Conservation (phyloP, 2,113 vertebrate genomes). For the Dascyllus trimaculatus region DNA sequence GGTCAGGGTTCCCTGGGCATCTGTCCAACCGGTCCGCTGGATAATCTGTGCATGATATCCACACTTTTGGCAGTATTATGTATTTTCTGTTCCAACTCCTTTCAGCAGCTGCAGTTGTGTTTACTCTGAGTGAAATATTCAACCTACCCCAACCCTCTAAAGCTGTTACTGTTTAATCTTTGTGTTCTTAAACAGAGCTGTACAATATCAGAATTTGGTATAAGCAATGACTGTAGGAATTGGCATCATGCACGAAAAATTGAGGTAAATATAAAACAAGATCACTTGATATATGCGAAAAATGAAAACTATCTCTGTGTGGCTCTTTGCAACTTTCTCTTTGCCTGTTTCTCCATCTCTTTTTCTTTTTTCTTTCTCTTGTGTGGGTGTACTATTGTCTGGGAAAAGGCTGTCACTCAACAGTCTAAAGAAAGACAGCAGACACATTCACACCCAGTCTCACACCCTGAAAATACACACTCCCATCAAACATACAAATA, state of each 20-base stretch:
- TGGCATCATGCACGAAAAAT: not conserved
- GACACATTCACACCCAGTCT: constrained; percentile 10
- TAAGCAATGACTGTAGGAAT: not conserved
- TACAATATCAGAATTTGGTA: not conserved
- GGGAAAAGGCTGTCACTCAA: constrained; percentile 47
- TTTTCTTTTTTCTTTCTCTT: not conserved
- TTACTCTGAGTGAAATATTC: not conserved
- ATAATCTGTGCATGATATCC: too few relatives aligned
- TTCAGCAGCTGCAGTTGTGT: not conserved
- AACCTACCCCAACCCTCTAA: too few relatives aligned
- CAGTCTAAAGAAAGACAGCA: constrained; percentile 24
- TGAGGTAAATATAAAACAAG: constrained; percentile 20
- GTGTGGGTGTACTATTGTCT: constrained; percentile 37
- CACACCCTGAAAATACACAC: constrained; percentile 31
- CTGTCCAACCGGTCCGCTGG: too few relatives aligned
- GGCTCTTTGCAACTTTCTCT: constrained; percentile 1
- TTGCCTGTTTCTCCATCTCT: not conserved
- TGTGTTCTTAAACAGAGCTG: not conserved
- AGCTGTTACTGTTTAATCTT: not conserved
- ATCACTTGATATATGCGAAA: constrained; percentile 15
- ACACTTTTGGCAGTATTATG: not conserved
- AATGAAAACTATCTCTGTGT: constrained; percentile 5
- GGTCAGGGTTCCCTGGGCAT: too few relatives aligned
- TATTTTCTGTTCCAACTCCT: not conserved
- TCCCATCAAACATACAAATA: constrained; percentile 41